Base-by-base conservation (phyloP, 1,140 invertebrate genomes). In the Globodera rostochiensis region DNA sequence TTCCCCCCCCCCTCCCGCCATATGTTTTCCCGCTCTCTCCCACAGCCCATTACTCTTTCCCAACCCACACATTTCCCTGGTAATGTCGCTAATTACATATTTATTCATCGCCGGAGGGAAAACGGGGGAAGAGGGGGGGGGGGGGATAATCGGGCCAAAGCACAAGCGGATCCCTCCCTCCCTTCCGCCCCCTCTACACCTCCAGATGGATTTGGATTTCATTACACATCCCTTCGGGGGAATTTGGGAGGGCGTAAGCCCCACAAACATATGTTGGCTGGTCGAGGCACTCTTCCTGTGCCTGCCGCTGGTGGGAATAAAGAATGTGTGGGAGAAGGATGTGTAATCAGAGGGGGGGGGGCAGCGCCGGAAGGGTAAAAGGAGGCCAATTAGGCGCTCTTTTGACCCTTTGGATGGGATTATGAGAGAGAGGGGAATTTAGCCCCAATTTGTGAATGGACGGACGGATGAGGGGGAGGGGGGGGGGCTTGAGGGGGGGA, bases 331-430 rank as follows among this genome's bases (percentile, higher is more conserved):
- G 9, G 57, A 19, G 57, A 60, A 60, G 57, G 57, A 60, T 15
- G 57, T 60, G 57, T 60, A 60, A 60, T 60, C 57, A 60, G 57
- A 13, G 13, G 57, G 57, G 11, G 13, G 5, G 57, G 57, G 57
- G 15, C 57, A 60, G 57, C 15, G 57, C 57, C 57, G 69, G 69
- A 71, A 71, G 69, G 69, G 69, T 47, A 71, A 71, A 71, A 71
- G 69, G 69, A 71, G 69, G 69, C 69, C 69, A 71, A 71, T 71
- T 71, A 71, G 69, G 69, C 69, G 69, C 69, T 71, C 69, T 60
- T 60, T 60, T 60, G 57, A 60, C 57, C 57, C 57, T 60, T 60
- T 60, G 11, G 57, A 60, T 60, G 57, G 57, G 57, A 60, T 60
- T 60, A 60, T 60, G 15, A 60, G 57, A 15, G 57, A 13, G 4